These are phyloP conservation scores for Ornithorhynchus anatinus DNA, from an alignment of 2,113 vertebrate genomes.

Conservation along the genomic window DNA sequence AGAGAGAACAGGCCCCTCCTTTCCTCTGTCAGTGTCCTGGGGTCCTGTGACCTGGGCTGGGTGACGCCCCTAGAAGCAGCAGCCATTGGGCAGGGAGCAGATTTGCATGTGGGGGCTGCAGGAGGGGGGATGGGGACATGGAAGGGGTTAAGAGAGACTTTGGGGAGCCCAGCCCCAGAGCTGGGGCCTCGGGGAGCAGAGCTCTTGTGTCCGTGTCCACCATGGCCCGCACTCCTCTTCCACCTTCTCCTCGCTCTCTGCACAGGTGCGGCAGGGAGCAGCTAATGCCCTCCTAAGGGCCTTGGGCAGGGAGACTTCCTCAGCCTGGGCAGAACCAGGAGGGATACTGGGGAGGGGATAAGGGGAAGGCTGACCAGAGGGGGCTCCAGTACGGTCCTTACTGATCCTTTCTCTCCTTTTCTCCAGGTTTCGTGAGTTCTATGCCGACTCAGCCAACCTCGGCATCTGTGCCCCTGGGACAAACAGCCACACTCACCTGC, in stretches of 20 bases:
- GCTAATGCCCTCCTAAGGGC: not conserved
- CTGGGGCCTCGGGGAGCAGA: no score
- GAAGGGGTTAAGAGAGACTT: not conserved
- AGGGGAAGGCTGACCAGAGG: not conserved
- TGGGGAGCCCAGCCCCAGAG: not conserved
- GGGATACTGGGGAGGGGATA: no score
- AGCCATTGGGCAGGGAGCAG: no score
- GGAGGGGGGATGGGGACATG: no score
- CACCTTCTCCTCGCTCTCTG: not conserved
- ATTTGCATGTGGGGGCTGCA: no score
- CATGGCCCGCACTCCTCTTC: not conserved
- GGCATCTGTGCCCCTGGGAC: not conserved
- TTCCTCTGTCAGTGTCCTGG: no score
- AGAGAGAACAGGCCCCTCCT: no score
- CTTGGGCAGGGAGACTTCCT: not conserved
- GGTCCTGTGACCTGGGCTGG: no score
- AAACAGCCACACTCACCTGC: not conserved
- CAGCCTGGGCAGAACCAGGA: accelerated
- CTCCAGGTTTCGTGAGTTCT: not conserved
- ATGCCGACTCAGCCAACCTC: not conserved
- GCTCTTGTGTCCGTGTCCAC: not conserved
- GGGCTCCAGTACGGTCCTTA: not conserved
- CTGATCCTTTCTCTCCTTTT: not conserved
- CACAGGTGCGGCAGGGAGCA: not conserved
- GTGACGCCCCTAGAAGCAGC: no score